phyloP scores from a whole-genome alignment of 2,797 vertebrate genomes.

The Catostomus latipinnis region DNA sequence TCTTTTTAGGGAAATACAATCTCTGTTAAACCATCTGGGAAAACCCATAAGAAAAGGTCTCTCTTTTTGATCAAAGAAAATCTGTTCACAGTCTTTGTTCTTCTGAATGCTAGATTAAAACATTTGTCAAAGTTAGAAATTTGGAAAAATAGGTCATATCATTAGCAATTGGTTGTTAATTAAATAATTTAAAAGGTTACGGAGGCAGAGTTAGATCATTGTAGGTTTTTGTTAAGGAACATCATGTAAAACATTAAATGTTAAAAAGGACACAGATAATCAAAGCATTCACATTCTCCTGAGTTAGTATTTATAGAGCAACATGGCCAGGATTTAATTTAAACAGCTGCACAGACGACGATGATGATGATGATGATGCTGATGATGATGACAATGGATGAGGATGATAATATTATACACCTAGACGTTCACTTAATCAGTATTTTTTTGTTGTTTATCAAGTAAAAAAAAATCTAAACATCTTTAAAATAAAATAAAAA shows the following conservation, averaged over 20 bases:
- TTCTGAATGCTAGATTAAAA: neutral
- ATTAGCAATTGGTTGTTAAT: constrained; percentile 22
- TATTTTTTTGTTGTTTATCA: neutral
- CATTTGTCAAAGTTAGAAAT: neutral
- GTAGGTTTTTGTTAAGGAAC: neutral
- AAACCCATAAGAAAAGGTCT: constrained; percentile 8
- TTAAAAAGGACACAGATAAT: neutral
- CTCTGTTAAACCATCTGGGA: constrained; percentile 28
- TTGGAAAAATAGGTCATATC: neutral
- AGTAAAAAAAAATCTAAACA: neutral
- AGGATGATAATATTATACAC: constrained; percentile 33
- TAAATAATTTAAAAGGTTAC: constrained; percentile 13
- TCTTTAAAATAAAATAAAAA: too few relatives aligned
- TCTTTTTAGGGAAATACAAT: constrained; percentile 33
- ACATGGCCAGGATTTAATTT: neutral
- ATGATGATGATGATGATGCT: constrained; percentile 18
- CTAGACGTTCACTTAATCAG: constrained; percentile 54
- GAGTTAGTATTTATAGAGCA: constrained; percentile 29
- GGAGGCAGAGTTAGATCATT: neutral
- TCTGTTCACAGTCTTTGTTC: neutral
- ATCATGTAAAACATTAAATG: constrained; percentile 4
- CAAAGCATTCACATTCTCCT: constrained; percentile 27
- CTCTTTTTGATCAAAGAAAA: neutral
- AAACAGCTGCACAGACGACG: constrained; percentile 1
- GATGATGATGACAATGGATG: constrained; percentile 46